Conservation (phyloP, 2,113 vertebrate species). For the Megaptera novaeangliae region DNA sequence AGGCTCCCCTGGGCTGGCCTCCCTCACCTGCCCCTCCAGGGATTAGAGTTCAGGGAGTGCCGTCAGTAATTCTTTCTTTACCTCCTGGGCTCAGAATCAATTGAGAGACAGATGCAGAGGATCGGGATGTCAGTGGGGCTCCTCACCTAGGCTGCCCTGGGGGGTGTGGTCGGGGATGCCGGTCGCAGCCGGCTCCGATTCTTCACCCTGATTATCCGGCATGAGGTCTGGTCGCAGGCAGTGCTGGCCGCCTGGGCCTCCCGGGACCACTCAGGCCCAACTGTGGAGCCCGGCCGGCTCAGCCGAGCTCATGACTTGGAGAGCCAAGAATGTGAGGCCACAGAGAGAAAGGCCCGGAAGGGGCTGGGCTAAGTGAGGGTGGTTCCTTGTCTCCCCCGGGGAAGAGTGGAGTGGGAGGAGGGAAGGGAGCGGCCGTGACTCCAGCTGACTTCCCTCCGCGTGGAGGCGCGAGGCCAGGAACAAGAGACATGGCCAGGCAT, state of each 20-base stretch:
- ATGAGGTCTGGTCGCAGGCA: accelerated
- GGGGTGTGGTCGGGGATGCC: accelerated
- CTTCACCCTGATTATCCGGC: accelerated
- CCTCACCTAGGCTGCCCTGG: accelerated
- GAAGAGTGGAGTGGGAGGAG: not conserved
- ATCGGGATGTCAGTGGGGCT: accelerated
- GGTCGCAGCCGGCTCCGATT: accelerated
- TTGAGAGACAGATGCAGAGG: accelerated
- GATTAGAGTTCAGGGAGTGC: accelerated
- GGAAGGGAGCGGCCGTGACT: not conserved
- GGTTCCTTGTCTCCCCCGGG: not conserved
- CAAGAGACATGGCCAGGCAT: not conserved
- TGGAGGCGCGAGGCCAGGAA: too few relatives aligned
- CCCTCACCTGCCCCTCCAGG: not conserved
- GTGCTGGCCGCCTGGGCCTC: not conserved
- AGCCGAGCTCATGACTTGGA: not conserved
- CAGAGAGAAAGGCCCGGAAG: not conserved
- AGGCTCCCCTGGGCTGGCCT: accelerated
- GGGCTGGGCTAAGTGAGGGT: not conserved
- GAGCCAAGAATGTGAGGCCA: not conserved
- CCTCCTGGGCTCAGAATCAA: not conserved
- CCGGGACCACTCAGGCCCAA: not conserved
- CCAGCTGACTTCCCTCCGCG: not conserved
- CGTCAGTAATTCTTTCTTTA: accelerated
- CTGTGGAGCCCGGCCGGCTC: not conserved